Evolutionary conservation across 2,113 vertebrate genomes (phyloP).

Genomic region (Melozone crissalis): DNA sequence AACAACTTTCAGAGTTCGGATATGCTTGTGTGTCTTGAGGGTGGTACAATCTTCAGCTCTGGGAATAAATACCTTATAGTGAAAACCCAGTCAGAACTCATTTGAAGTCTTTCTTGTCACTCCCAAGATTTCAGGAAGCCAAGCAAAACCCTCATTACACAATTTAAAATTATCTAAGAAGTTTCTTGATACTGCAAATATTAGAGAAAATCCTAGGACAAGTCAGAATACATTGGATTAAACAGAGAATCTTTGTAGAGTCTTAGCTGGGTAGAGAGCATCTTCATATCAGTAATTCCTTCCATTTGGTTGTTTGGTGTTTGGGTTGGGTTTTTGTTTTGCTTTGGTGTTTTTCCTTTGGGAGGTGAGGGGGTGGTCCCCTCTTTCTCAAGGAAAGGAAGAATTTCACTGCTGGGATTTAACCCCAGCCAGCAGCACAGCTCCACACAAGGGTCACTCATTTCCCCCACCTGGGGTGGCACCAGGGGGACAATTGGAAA

Average conservation of each 20-base stretch:
- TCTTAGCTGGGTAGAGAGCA: neutral
- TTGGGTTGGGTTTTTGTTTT: neutral
- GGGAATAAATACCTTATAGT: neutral
- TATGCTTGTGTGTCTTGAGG: neutral
- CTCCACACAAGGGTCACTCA: neutral
- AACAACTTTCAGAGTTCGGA: neutral
- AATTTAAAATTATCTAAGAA: neutral
- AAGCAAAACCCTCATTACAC: neutral
- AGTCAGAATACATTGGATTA: neutral
- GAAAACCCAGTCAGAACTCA: neutral
- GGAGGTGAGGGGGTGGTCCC: too few relatives aligned
- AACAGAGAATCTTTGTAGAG: neutral
- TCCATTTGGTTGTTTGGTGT: neutral
- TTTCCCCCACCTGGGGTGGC: neutral
- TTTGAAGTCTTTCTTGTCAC: neutral
- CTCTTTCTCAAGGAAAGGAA: neutral
- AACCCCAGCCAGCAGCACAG: neutral
- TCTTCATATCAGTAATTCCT: neutral
- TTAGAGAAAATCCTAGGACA: neutral
- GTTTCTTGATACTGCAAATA: neutral
- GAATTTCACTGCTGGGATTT: neutral
- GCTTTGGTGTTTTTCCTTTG: neutral
- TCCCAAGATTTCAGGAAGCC: neutral
- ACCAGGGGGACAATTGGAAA: neutral
- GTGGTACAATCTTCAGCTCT: neutral